A percentile compares a stretch with the other conserved stretches of the same genome.
phyloP scores from a whole-genome alignment of 2,113 vertebrate species.

The Lepisosteus oculatus region DNA sequence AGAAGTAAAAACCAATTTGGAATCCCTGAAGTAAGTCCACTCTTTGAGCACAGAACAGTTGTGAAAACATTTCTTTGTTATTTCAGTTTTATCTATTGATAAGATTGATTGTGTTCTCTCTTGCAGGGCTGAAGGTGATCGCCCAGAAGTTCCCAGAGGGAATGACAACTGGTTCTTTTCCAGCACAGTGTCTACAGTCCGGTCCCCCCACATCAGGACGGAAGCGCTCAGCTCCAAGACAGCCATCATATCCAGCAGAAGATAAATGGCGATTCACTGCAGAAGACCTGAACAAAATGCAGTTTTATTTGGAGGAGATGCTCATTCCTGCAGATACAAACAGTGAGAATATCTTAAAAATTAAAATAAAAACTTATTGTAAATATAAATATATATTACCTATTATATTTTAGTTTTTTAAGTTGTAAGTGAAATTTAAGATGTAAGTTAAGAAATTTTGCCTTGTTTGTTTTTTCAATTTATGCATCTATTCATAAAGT shows the following conservation, averaged over 20 bases:
- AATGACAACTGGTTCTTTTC: constrained; percentile 76
- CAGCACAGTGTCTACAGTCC: constrained; percentile 59
- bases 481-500: not conserved
- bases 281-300: constrained; percentile 79
- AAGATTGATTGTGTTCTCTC: not conserved
- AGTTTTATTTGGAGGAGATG: constrained; percentile 74
- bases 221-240: constrained; percentile 41
- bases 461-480: not conserved
- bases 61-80: too few species aligned
- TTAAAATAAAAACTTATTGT: not conserved
- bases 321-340: constrained; percentile 58
- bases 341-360: constrained; percentile 65
- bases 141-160: constrained; percentile 87
- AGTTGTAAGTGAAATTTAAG: too few species aligned
- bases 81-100: too few species aligned
- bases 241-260: constrained; percentile 44
- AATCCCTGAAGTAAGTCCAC: too few species aligned
- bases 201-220: constrained; percentile 38
- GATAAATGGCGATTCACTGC: constrained; percentile 80
- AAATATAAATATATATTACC: too few species aligned
- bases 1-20: too few species aligned
- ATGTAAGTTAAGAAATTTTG: not conserved
- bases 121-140: constrained; percentile 84
- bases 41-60: too few species aligned
- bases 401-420: not conserved